Evolutionary conservation across 2,888 invertebrate genomes (phyloP), one percentile per base, ranked within the genome.

Genomic region (Plagodis pulveraria): DNA sequence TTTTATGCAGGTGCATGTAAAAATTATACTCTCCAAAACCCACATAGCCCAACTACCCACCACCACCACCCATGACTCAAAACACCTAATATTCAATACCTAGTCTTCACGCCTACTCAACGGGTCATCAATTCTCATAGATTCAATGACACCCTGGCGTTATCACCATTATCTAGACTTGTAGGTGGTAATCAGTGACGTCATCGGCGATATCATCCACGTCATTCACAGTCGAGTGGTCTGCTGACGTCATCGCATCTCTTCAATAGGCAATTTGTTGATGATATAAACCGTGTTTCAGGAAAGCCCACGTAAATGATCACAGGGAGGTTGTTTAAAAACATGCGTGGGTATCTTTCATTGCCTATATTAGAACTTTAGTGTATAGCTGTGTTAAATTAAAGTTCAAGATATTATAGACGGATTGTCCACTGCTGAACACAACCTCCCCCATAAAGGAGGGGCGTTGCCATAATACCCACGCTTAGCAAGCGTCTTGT

Each of bases 171-270:
- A 59, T 59, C 50, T 49, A 46, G 36, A 46, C 49, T 45, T 8
- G 61, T 56, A 62, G 54, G 56, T 62, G 61, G 51, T 44, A 9
- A 47, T 45, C 36, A 9, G 48, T 58, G 57, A 58, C 62, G 57
- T 61, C 61, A 61, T 6, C n/a, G 42, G 11, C 35, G 47, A 34
- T 50, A 44, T 8, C 48, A 41, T 32, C 44, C 45, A 40, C 61
- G 61, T 62, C 61, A 57, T 40, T 10, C 10, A 44, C 22, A 35
- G 43, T 58, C 57, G 40, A 62, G 62, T 57, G 62, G 35, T 36
- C 22, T 11, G 38, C 22, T 54, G 54, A 58, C 62, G 57, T 51
- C 62, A 62, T 44, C 45, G 38, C 5, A 32, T 12, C 11, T 47
- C 47, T 62, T 47, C 50, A 47, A 61, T 50, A 47, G 5, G 22